These are phyloP conservation scores for Ctenosaura bakeri DNA, from an alignment of 2,797 vertebrate genomes.

Conservation along the genomic window DNA sequence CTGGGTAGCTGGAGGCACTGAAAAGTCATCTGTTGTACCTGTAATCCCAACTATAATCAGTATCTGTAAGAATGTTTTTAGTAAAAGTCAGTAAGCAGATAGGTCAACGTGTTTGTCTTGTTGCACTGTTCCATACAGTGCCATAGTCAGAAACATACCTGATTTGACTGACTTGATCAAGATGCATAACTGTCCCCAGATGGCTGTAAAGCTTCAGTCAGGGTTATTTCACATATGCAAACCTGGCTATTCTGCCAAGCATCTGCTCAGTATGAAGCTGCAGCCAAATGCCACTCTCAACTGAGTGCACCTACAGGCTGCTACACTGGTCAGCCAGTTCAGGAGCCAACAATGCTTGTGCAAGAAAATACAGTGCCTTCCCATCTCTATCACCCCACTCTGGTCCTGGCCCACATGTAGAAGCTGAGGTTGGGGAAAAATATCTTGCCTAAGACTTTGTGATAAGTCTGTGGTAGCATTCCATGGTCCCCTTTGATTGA, in stretches of 20 bases:
- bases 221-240: neutral
- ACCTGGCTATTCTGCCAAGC: neutral
- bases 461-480: neutral
- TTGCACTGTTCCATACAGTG: neutral
- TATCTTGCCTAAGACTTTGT: neutral
- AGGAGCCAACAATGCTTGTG: neutral
- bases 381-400: neutral
- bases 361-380: neutral
- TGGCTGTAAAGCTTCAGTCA: constrained; percentile 2
- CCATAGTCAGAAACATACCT: neutral
- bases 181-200: neutral
- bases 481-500: neutral
- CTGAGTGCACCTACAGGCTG: neutral
- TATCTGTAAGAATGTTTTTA: neutral
- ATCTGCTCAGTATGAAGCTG: neutral
- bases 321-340: neutral
- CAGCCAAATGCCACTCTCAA: neutral
- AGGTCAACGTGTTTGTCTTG: neutral
- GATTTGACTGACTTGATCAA: neutral
- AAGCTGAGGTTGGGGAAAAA: neutral
- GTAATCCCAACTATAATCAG: neutral
- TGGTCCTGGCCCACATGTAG: neutral
- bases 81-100: neutral
- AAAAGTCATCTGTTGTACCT: neutral
- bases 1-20: neutral